Conservation (phyloP, 2,797 vertebrate species). For the Falco cherrug region DNA sequence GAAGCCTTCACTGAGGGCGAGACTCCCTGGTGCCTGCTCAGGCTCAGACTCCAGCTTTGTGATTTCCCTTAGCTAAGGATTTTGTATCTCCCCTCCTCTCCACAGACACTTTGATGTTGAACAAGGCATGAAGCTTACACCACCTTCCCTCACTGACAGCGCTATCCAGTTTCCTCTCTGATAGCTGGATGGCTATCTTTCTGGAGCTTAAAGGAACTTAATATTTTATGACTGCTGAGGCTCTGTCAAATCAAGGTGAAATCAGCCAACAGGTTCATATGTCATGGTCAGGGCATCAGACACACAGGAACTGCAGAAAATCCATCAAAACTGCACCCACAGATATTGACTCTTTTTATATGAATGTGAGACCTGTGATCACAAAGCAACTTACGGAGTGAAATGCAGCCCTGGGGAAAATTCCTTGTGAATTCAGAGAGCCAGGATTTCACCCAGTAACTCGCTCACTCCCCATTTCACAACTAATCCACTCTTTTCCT, state of each 20-base stretch:
- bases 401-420: neutral
- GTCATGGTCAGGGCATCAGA: neutral
- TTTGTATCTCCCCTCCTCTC: neutral
- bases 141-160: neutral
- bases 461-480: neutral
- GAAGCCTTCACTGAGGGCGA: neutral
- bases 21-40: neutral
- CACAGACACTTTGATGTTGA: neutral
- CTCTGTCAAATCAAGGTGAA: neutral
- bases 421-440: neutral
- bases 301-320: neutral
- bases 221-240: neutral
- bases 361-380: neutral
- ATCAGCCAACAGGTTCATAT: neutral
- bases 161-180: neutral
- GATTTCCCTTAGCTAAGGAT: neutral
- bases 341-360: neutral
- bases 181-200: neutral
- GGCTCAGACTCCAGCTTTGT: neutral
- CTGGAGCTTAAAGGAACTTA: neutral
- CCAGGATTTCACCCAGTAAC: neutral
- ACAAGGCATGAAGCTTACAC: neutral
- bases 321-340: neutral
- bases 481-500: neutral
- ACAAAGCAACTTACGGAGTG: neutral